These are phyloP conservation scores for Macaca fascicularis DNA, from an alignment of 2,113 vertebrate species.

Conservation along the genomic window T2T-MFA8v1.1 NC_088377.1:90601001-90601500, in stretches of 20 bases:
- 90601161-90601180: conserved; percentile 12
- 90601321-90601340: background rate
- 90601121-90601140: conserved; percentile 9
- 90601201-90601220: background rate
- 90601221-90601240: background rate
- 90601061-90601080: background rate
- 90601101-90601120: background rate
- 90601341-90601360: background rate
- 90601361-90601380: background rate
- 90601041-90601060: conserved; percentile 3
- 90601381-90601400: background rate
- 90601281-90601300: background rate
- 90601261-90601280: background rate
- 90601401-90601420: background rate
- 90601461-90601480: too few species aligned
- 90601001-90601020: background rate
- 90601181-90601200: background rate
- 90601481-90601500: background rate
- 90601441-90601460: background rate
- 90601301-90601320: background rate
- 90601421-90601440: background rate
- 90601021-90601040: background rate
- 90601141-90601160: background rate
- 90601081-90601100: conserved; percentile 20
- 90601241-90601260: background rate